phyloP scores from a whole-genome alignment of 1,140 invertebrate genomes.

The Gryllus bimaculatus region DNA sequence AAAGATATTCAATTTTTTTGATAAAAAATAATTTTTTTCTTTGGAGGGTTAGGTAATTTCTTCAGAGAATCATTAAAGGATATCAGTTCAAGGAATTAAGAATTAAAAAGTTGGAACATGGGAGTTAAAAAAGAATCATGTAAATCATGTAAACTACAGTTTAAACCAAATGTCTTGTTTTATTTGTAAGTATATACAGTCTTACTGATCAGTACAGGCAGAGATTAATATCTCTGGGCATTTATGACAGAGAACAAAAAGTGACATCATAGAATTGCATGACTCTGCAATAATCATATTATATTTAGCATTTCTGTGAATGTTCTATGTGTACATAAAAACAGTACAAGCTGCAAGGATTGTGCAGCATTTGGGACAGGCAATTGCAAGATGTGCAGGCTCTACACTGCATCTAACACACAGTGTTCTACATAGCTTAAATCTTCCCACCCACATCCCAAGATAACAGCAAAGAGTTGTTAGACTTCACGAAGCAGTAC shows the following conservation, averaged over 20 bases:
- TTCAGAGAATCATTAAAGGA: no score
- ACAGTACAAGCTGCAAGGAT: not conserved
- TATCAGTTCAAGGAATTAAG: no score
- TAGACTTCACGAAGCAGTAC: not conserved
- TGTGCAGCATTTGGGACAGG: not conserved
- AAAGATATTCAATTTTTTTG: no score
- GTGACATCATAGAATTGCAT: not conserved
- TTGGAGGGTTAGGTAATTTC: no score
- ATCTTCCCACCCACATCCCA: not conserved
- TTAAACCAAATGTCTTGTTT: not conserved
- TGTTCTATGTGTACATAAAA: not conserved
- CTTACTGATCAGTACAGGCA: not conserved
- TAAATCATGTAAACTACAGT: no score
- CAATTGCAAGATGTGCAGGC: not conserved
- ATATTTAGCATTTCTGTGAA: not conserved
- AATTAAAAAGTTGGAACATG: no score
- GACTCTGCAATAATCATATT: not conserved
- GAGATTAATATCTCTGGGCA: not conserved
- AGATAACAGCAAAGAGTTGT: not conserved
- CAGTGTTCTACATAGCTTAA: not conserved
- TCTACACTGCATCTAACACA: not conserved
- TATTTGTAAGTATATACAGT: not conserved
- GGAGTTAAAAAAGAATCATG: no score
- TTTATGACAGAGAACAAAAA: not conserved
- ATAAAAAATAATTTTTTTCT: no score